Conservation (phyloP, 2,797 vertebrate genomes). For the Pantherophis alleghaniensis region DNA sequence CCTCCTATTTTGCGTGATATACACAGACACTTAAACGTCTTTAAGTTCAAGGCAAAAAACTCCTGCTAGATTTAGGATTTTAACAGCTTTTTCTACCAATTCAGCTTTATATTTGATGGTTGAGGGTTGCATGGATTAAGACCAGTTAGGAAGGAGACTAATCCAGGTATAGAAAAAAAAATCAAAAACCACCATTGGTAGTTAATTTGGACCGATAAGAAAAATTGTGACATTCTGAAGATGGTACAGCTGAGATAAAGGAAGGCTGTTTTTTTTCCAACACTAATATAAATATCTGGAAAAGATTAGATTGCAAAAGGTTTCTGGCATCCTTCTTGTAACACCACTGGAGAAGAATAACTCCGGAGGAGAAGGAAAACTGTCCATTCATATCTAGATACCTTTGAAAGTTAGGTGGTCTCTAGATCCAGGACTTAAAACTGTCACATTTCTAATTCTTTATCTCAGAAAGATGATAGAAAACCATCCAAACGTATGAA, state of each 20-base stretch:
- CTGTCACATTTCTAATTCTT: neutral
- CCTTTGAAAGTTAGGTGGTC: neutral
- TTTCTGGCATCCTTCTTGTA: neutral
- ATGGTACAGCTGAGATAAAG: neutral
- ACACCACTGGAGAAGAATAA: no score
- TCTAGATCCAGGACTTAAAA: neutral
- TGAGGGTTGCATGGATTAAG: neutral
- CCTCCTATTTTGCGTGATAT: no score
- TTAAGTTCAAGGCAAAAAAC: neutral
- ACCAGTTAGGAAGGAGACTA: neutral
- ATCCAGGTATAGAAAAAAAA: neutral
- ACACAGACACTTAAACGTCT: neutral
- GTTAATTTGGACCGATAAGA: neutral
- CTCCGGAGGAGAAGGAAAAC: no score
- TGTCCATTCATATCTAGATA: neutral
- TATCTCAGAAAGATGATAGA: neutral
- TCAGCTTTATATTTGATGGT: neutral
- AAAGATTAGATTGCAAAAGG: neutral
- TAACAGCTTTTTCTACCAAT: neutral
- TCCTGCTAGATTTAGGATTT: neutral
- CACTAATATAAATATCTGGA: neutral
- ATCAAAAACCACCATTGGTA: no score
- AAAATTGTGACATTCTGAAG: neutral
- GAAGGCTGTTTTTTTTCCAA: neutral
- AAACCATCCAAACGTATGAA: neutral